phyloP scores from a whole-genome alignment of 2,888 invertebrate species.

The Aromia moschata region DNA sequence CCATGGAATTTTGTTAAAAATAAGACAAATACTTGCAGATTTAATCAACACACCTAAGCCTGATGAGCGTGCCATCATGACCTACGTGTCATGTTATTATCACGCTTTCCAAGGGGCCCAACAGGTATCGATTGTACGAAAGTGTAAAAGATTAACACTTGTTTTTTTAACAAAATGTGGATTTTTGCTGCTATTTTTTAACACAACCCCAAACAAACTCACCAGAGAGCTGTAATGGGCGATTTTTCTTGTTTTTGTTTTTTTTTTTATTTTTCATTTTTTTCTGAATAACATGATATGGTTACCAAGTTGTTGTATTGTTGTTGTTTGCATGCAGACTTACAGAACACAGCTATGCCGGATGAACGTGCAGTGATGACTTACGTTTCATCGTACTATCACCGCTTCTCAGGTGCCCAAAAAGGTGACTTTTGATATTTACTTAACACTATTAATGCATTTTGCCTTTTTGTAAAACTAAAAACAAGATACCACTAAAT shows the following conservation, averaged over 20 bases:
- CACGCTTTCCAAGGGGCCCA: constrained; percentile 99
- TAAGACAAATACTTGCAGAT: constrained; percentile 72
- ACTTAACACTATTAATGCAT: constrained; percentile 34
- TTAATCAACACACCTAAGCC: constrained; percentile 99
- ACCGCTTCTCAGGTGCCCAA: constrained; percentile 99
- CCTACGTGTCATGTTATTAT: constrained; percentile 99
- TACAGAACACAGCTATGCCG: constrained; percentile 98
- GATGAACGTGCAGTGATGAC: constrained; percentile 99
- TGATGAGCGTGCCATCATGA: constrained; percentile 99
- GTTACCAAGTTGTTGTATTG: constrained; percentile 13
- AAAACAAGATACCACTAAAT: neutral
- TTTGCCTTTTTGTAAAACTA: neutral
- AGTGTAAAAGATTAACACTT: constrained; percentile 46
- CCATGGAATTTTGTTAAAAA: neutral
- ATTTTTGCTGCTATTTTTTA: constrained; percentile 36
- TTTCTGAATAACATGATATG: constrained; percentile 25
- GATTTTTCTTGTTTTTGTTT: constrained; percentile 22
- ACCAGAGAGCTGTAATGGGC: constrained; percentile 28
- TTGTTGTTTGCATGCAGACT: constrained; percentile 73
- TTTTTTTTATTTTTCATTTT: constrained; percentile 36
- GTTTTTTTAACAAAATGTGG: constrained; percentile 31
- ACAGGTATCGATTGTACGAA: constrained; percentile 74
- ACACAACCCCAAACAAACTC: constrained; percentile 22
- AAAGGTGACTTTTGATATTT: constrained; percentile 78
- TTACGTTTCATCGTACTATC: constrained; percentile 99